Conservation (phyloP, 2,113 vertebrate species). For the Ivindomyrus marchei region DNA sequence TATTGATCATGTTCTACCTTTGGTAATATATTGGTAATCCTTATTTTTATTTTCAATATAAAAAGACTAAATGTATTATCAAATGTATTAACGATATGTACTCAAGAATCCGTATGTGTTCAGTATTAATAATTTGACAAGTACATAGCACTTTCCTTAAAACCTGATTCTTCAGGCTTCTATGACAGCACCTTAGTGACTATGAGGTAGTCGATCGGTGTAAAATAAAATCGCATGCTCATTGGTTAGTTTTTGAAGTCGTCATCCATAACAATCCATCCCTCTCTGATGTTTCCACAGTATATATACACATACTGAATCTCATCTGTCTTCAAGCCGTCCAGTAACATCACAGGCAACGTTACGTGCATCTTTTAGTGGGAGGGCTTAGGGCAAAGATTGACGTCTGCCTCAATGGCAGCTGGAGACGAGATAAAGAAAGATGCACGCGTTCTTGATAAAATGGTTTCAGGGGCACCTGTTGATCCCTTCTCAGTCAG, state of each 20-base stretch:
- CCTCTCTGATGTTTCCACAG: slow-evolving; percentile 47
- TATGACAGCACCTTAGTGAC: slow-evolving; percentile 47
- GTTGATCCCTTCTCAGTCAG: slow-evolving; percentile 46
- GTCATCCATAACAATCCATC: slow-evolving; percentile 56
- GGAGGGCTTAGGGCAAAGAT: slow-evolving; percentile 42
- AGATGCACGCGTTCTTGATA: slow-evolving; percentile 22
- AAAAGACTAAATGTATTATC: not conserved
- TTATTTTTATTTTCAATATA: not conserved
- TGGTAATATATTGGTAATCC: not conserved
- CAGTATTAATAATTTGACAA: not conserved
- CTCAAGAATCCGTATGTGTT: not conserved
- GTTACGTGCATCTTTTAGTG: slow-evolving; percentile 46
- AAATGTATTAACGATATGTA: not conserved
- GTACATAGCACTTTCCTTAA: not conserved
- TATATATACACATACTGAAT: slow-evolving; percentile 60
- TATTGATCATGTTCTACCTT: not conserved
- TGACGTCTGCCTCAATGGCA: slow-evolving; percentile 42
- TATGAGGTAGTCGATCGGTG: slow-evolving; percentile 35
- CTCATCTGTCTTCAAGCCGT: slow-evolving; percentile 52
- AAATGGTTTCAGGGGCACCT: slow-evolving; percentile 45
- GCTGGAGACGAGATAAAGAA: slow-evolving; percentile 30
- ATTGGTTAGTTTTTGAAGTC: slow-evolving; percentile 51
- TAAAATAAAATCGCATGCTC: slow-evolving; percentile 43
- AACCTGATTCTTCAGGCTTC: slow-evolving; percentile 6
- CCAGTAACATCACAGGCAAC: slow-evolving; percentile 55